Conservation (phyloP, 2,797 vertebrate genomes). For the Intellagama lesueurii region DNA sequence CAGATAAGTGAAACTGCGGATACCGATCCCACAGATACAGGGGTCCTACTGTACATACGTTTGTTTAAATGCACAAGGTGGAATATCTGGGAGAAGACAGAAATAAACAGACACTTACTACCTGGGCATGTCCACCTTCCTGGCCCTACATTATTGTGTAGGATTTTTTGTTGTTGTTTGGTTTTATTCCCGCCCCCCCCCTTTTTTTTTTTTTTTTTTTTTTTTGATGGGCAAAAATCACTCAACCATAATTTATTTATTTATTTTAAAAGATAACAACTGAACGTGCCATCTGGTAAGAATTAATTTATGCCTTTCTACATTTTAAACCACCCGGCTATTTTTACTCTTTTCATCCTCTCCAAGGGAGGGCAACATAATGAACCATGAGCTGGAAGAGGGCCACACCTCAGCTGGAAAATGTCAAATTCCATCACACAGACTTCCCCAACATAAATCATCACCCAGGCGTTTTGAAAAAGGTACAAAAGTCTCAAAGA, state of each 20-base stretch:
- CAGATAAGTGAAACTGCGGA: no score
- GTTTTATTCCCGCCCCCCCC: no score
- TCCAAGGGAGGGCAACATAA: slow-evolving; percentile 79
- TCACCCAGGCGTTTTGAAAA: slow-evolving; percentile 59
- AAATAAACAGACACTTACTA: background rate
- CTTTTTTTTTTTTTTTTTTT: background rate
- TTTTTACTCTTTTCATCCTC: slow-evolving; percentile 81
- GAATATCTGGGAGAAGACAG: slow-evolving; percentile 2
- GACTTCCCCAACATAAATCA: slow-evolving; percentile 81
- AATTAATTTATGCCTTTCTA: slow-evolving; percentile 79
- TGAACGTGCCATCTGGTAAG: slow-evolving; percentile 75
- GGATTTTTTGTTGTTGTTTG: background rate
- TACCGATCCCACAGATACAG: no score
- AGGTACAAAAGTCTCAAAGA: slow-evolving; percentile 37
- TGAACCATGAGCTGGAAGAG: slow-evolving; percentile 82
- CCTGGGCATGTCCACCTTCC: background rate
- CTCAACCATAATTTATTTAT: slow-evolving; percentile 57
- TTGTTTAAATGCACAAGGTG: background rate
- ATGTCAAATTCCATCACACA: slow-evolving; percentile 83
- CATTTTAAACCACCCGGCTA: slow-evolving; percentile 81
- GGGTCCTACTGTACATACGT: background rate
- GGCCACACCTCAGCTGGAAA: slow-evolving; percentile 85
- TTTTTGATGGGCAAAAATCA: slow-evolving; percentile 54
- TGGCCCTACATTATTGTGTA: slow-evolving; percentile 21
- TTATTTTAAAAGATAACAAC: slow-evolving; percentile 66